phyloP scores from a whole-genome alignment of 2,888 invertebrate species.

The Marronus borbonicus region DNA sequence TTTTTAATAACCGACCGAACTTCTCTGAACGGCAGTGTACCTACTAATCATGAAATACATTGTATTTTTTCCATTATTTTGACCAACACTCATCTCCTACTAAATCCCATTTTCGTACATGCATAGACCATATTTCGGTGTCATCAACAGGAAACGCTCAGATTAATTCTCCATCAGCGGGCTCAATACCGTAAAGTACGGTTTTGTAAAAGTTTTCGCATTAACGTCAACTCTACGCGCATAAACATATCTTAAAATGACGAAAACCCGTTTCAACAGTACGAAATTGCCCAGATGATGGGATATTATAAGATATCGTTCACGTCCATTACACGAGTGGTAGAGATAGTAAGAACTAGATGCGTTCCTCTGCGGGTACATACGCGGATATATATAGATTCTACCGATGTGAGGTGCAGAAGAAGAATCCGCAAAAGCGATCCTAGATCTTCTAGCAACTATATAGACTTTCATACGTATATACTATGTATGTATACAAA shows the following conservation, averaged over 20 bases:
- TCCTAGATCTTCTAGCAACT: not conserved
- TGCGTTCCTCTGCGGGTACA: not conserved
- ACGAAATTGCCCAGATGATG: constrained; percentile 29
- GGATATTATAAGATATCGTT: constrained; percentile 27
- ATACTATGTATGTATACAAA: not conserved
- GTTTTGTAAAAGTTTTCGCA: constrained; percentile 7
- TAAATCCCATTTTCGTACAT: too few species aligned
- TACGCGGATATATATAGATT: constrained; percentile 8
- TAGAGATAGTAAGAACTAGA: not conserved
- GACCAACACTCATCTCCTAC: too few species aligned
- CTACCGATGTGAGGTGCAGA: not conserved
- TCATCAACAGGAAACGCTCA: too few species aligned
- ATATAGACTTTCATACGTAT: not conserved
- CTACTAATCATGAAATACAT: too few species aligned
- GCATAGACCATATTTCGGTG: too few species aligned
- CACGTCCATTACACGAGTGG: constrained; percentile 10
- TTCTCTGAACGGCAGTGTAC: too few species aligned
- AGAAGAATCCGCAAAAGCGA: not conserved
- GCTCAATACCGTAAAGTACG: too few species aligned
- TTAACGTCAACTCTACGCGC: not conserved
- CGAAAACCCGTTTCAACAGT: constrained; percentile 20
- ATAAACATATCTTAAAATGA: constrained; percentile 14
- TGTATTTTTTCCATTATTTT: too few species aligned
- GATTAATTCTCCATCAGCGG: too few species aligned
- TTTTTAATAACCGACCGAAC: too few species aligned